Evolutionary conservation across 2,113 vertebrate genomes (phyloP), one percentile per base, ranked within the genome.

Genomic region (Crotalus horridus): DNA sequence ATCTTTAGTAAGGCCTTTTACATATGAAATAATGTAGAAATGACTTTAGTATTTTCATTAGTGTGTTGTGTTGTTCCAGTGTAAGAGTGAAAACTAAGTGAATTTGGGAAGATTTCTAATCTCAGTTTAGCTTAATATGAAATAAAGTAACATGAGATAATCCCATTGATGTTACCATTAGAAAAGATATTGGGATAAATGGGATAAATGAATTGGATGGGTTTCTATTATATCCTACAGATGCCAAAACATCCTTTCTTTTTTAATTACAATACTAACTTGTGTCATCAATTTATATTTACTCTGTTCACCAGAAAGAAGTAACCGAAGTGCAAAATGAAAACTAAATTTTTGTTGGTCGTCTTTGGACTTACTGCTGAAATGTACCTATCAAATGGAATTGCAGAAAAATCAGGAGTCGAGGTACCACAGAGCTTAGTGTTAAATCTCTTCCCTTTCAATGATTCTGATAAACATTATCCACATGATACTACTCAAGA

Each of bases 331-430:
- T 39, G 48, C 93, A 96, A 21, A 26, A 97, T 97, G 97, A 95
- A 94, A 96, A 55, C 3, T 88, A 96, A 59, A 86, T 95, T 94
- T 95, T 95, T 48, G 29, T 46, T 97, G 29, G 56, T 96, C 26
- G 74, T 98, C 85, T 94, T 96, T 91, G 90, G 96, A 95, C 53
- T 96, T 3, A 96, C 89, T 86, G 59, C 94, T 94, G 95, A 21
- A 64, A 59, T 93, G 0, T 23, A 89, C 56, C 59, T 64, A 51
- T 92, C 85, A 85, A 88, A 24, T 85, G 93, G 53, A 64, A 94
- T 87, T 39, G 23, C 26, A 59, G 91, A 69, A 48, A 10, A 53
- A 81, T 53, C 23, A 2, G 89, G 86, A 6, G 93, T 87, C 6
- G 89, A 94, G 56, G 86, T 91, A 8, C 89, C 91, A 13, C 85